Evolutionary conservation across 2,888 invertebrate genomes (phyloP), one percentile per base, ranked within the genome.

Genomic region (Pollenia angustigena): DNA sequence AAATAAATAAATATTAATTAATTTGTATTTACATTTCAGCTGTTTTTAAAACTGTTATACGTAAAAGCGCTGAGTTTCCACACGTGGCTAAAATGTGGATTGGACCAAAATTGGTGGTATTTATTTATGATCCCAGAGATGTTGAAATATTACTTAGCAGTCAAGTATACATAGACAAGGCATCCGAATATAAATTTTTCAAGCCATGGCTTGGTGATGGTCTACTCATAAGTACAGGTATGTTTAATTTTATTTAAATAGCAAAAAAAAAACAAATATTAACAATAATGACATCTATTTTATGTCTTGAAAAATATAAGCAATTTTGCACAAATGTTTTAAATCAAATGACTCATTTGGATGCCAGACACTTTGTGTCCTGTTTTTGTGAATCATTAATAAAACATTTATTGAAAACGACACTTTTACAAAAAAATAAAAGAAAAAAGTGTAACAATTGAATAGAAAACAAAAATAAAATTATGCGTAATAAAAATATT

Each of bases 161-260:
- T 89, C 96, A 97, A 90, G 96, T 96, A 2, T 96, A 96, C 92
- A 96, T 97, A 88, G 97, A 97, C 93, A 97, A 97, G 92, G 95
- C 97, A 40, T 94, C 95, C 12, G 97, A 97, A 90, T 97, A 97
- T 93, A 94, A 95, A 90, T 96, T 97, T 94, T 97, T 97, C 93
- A 95, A 96, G 91, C 97, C 97, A 54, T 97, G 97, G 97, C 95
- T 97, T 83, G 97, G 97, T 91, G 95, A 97, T 90, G 97, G 97
- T 90, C 95, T 97, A 10, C 95, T 97, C 44, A 97, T 97, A 90
- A 97, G 97, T 90, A 96, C 96, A 88, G 97, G 97, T 95, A 92
- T 52, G 76, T 40, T 11, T 2, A 52, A 32, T 32, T 32, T 32
- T 4, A 11, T 9, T 48, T 9, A 48, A 16, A 32, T 1, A n/a